Evolutionary conservation across 2,113 vertebrate genomes (phyloP).

Genomic region (Apeltes quadracus): DNA sequence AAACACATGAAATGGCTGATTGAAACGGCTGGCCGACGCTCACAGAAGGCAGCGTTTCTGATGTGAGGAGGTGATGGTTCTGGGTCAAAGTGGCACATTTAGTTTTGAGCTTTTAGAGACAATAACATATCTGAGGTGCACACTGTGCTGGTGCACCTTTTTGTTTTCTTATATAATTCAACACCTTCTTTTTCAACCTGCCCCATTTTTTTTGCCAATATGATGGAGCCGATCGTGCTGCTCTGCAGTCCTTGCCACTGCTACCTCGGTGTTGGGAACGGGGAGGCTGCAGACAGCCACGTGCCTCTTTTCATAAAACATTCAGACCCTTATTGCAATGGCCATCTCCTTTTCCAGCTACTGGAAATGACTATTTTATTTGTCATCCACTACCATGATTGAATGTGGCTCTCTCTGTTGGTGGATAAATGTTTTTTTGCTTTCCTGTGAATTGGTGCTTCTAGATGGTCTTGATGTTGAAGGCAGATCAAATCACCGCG

Average conservation of each 20-base stretch:
- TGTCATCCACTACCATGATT: not conserved
- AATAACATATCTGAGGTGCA: too few species aligned
- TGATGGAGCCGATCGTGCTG: not conserved
- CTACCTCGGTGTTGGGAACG: not conserved
- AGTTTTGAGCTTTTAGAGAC: not conserved
- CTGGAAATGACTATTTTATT: not conserved
- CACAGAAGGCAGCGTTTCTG: not conserved
- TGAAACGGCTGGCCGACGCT: not conserved
- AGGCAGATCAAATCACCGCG: constrained; percentile 2
- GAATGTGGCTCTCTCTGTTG: not conserved
- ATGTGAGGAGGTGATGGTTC: not conserved
- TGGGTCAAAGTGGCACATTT: not conserved
- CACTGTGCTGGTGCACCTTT: not conserved
- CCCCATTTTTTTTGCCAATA: not conserved
- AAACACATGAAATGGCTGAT: not conserved
- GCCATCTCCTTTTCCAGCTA: too few species aligned
- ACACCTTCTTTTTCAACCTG: not conserved
- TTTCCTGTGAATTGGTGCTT: constrained; percentile 4
- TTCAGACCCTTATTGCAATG: not conserved
- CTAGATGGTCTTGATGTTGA: constrained; percentile 3
- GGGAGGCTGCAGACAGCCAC: not conserved
- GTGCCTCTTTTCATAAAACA: not conserved
- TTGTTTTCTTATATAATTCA: not conserved
- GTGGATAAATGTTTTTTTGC: constrained; percentile 16
- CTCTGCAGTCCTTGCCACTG: not conserved